Percentiles rank a stretch among this genome's conserved stretches.
phyloP scores from a whole-genome alignment of 2,797 vertebrate genomes.

The Acestrorhynchus altus region DNA sequence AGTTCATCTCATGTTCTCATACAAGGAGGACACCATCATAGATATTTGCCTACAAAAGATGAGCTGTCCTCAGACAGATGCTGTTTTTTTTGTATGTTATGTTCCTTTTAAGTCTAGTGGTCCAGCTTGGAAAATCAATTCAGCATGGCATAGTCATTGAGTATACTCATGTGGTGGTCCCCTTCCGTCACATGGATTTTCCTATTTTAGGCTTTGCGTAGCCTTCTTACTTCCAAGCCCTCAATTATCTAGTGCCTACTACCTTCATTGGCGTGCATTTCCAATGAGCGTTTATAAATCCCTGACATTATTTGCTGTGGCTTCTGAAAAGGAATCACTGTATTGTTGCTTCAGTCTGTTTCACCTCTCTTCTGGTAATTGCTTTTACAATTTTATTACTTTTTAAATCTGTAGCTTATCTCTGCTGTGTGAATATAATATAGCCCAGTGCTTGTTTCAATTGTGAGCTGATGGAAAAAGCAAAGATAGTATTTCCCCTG shows the following conservation, averaged over 20 bases:
- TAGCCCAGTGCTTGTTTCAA: conserved; percentile 69
- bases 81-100: background rate
- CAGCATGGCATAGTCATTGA: background rate
- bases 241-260: conserved; percentile 13
- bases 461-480: conserved; percentile 72
- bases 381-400: conserved; percentile 78
- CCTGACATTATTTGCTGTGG: conserved; percentile 62
- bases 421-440: conserved; percentile 71
- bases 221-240: conserved; percentile 4
- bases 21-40: background rate
- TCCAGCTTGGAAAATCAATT: conserved; percentile 7
- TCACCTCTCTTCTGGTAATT: conserved; percentile 73
- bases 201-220: conserved; percentile 10
- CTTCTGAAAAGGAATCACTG: conserved; percentile 70
- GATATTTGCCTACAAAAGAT: background rate
- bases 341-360: conserved; percentile 72
- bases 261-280: conserved; percentile 46
- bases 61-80: background rate
- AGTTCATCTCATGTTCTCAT: conserved; percentile 2
- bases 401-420: conserved; percentile 77
- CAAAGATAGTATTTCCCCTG: conserved; percentile 74
- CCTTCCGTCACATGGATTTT: conserved; percentile 8
- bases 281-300: conserved; percentile 62
- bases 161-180: background rate
- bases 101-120: background rate